A percentile compares a stretch with the other conserved stretches of the same genome.
Evolutionary conservation across 2,797 vertebrate species (phyloP).

Genomic region (Syngnathus rostellatus): DNA sequence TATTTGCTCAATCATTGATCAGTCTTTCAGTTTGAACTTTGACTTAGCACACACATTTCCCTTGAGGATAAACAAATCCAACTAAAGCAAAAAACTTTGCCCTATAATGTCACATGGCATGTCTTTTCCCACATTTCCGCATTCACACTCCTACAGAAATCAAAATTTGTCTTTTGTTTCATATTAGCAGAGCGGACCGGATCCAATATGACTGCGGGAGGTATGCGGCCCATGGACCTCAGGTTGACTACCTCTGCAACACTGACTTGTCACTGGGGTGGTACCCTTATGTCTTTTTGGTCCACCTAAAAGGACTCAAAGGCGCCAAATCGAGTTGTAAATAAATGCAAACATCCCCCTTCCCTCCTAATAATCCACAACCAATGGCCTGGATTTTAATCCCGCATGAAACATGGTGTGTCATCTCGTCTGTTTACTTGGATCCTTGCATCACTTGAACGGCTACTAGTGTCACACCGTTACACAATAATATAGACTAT

Average conservation of each 20-base stretch:
- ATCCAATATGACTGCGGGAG: background rate
- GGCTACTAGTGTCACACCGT: background rate
- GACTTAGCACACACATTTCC: too few species aligned
- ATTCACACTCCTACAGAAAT: background rate
- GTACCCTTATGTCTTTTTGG: background rate
- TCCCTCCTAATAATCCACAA: conserved; percentile 14
- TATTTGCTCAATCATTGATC: too few species aligned
- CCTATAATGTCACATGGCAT: too few species aligned
- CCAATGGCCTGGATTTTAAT: conserved; percentile 7
- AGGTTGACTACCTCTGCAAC: background rate
- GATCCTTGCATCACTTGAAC: background rate
- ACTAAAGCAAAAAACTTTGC: too few species aligned
- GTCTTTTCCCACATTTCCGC: too few species aligned
- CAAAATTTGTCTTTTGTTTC: background rate
- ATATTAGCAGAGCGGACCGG: background rate
- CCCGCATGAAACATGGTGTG: conserved; percentile 21
- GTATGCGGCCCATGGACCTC: background rate
- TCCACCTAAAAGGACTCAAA: conserved; percentile 25
- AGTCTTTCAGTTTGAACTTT: too few species aligned
- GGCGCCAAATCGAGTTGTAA: conserved; percentile 20
- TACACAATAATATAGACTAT: background rate
- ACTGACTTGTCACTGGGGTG: background rate
- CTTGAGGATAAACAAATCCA: too few species aligned
- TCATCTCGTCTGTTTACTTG: conserved; percentile 15
- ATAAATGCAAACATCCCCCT: background rate